A percentile compares a stretch with the other conserved stretches of the same genome.
Conservation (phyloP, 2,888 invertebrate species). For the Diarsia brunnea region DNA sequence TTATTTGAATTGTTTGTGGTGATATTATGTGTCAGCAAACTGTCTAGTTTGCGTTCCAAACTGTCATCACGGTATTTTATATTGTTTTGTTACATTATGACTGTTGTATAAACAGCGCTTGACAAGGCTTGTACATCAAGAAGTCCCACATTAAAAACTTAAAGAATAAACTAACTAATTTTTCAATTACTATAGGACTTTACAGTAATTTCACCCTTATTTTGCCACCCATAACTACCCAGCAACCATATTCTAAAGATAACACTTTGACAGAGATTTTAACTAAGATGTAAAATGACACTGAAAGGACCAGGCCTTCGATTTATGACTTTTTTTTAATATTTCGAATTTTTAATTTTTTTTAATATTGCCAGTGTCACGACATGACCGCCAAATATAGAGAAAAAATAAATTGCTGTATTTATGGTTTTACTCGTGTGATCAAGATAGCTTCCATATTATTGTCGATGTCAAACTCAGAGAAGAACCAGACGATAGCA, state of each 20-base stretch:
- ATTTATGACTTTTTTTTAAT: neutral
- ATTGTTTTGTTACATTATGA: neutral
- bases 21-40: constrained; percentile 36
- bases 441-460: constrained; percentile 34
- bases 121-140: too few species aligned
- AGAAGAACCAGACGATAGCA: neutral
- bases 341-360: neutral
- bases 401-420: constrained; percentile 22
- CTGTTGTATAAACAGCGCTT: too few species aligned
- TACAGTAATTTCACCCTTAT: neutral
- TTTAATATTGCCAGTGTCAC: constrained; percentile 10
- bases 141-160: too few species aligned
- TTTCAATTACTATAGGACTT: neutral
- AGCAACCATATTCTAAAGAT: too few species aligned
- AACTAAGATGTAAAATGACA: neutral
- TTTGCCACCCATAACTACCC: neutral
- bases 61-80: constrained; percentile 30
- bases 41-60: constrained; percentile 22
- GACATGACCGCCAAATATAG: constrained; percentile 2
- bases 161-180: neutral
- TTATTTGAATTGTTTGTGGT: constrained; percentile 31
- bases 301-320: neutral
- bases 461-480: constrained; percentile 21
- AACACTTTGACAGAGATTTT: neutral
- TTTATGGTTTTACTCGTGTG: constrained; percentile 24